Conservation (phyloP, 1,140 invertebrate genomes). For the Drosophila nasuta region DNA sequence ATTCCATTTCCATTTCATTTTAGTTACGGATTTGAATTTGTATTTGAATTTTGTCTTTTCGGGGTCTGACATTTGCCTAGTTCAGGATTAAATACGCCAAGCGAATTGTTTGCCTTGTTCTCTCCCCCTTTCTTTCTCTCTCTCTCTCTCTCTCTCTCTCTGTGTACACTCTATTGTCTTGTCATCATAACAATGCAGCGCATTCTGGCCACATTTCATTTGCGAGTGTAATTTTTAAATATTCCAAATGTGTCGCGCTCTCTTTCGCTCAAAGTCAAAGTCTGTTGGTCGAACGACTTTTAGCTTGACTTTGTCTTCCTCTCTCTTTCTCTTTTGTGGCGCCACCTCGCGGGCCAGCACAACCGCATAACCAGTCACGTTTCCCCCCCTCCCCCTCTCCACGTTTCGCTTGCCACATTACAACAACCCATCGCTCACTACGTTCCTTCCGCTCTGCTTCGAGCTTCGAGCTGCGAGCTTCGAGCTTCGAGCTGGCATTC, state of each 20-base stretch:
- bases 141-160: too few species aligned
- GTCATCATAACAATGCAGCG: slow-evolving; percentile 33
- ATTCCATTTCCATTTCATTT: slow-evolving; percentile 33
- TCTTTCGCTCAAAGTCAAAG: neutral
- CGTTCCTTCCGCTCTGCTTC: slow-evolving; percentile 52
- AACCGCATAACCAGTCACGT: slow-evolving; percentile 36
- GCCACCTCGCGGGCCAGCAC: slow-evolving; percentile 23
- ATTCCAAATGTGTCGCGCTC: slow-evolving; percentile 31
- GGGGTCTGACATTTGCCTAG: slow-evolving; percentile 52
- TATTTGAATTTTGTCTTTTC: neutral
- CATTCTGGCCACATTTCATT: slow-evolving; percentile 63
- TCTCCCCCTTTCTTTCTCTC: neutral
- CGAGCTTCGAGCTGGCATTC: slow-evolving; percentile 58
- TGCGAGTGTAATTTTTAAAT: slow-evolving; percentile 69
- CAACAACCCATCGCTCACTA: slow-evolving; percentile 51
- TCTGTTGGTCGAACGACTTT: slow-evolving; percentile 7
- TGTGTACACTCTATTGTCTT: slow-evolving; percentile 11
- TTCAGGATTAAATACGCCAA: slow-evolving; percentile 29
- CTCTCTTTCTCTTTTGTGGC: slow-evolving; percentile 9
- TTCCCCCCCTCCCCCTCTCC: slow-evolving; percentile 16
- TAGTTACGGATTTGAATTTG: neutral
- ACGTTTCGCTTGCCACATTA: slow-evolving; percentile 24
- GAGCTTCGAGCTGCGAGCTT: slow-evolving; percentile 27
- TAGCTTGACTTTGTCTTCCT: slow-evolving; percentile 5
- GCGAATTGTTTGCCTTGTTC: slow-evolving; percentile 19